A percentile compares a stretch with the other conserved stretches of the same genome.
Evolutionary conservation across 1,140 invertebrate genomes (phyloP).

Genomic region (Prorops nasuta): DNA sequence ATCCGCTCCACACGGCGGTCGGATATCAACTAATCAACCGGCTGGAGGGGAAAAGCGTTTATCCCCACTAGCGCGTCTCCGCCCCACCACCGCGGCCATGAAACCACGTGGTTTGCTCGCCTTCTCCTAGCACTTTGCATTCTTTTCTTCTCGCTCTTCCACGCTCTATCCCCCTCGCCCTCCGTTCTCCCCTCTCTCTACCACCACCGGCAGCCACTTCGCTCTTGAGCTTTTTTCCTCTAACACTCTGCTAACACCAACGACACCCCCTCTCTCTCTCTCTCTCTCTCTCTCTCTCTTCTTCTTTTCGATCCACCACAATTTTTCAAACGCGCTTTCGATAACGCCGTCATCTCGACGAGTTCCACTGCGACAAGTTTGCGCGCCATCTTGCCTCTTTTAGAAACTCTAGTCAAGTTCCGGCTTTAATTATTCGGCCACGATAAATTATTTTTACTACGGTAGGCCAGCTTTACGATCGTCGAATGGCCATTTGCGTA

Average conservation of each 20-base stretch:
- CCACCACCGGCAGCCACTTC: neutral
- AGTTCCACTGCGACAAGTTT: no score
- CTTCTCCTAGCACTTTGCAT: conserved; percentile 1
- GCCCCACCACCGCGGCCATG: conserved; percentile 7
- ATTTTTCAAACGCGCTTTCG: no score
- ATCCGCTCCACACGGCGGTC: conserved; percentile 34
- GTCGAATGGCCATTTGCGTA: no score
- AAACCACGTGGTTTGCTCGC: conserved; percentile 26
- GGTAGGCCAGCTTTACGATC: no score
- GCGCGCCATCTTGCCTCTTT: no score
- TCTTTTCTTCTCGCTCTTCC: conserved; percentile 4
- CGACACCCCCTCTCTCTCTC: neutral
- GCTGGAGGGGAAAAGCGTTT: conserved; percentile 23
- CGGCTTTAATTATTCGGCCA: no score
- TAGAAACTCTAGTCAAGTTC: no score
- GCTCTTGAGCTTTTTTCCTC: neutral
- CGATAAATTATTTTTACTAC: no score
- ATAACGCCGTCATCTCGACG: no score
- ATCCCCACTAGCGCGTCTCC: conserved; percentile 11
- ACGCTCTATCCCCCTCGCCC: conserved; percentile 4
- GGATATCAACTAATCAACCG: conserved; percentile 45
- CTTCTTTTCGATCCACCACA: neutral
- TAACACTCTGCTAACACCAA: neutral
- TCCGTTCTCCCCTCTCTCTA: neutral
- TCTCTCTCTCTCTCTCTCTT: neutral